A percentile compares a stretch with the other conserved stretches of the same genome.
Conservation (phyloP, 2,797 vertebrate species). For the Salarias fasciatus region DNA sequence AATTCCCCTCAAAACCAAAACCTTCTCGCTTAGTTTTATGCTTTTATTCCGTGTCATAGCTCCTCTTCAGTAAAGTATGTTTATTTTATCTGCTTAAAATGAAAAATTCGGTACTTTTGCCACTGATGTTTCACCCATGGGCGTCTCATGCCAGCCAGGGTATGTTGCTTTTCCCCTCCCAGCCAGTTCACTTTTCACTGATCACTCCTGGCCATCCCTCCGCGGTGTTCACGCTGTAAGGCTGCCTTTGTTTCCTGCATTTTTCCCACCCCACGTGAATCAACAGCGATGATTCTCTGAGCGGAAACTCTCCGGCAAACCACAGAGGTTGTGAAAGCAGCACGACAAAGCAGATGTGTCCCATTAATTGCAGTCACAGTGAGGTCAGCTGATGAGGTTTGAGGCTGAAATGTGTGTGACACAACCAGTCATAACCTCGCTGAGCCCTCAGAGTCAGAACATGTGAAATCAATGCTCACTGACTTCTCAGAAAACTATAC, state of each 20-base stretch:
- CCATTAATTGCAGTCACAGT: conserved; percentile 54
- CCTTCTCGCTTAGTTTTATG: too few species aligned
- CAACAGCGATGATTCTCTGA: conserved; percentile 24
- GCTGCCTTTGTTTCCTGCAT: conserved; percentile 34
- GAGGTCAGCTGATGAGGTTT: conserved; percentile 64
- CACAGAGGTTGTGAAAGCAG: conserved; percentile 25
- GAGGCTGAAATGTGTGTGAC: conserved; percentile 31
- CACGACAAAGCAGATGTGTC: conserved; percentile 28
- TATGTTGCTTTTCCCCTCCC: not conserved
- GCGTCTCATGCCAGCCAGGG: too few species aligned
- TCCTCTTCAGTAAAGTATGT: too few species aligned
- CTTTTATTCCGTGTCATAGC: too few species aligned
- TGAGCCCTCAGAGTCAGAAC: conserved; percentile 26
- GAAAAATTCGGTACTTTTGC: too few species aligned
- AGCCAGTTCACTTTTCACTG: conserved; percentile 9
- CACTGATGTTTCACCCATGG: too few species aligned
- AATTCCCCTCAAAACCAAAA: too few species aligned
- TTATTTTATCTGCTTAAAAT: too few species aligned
- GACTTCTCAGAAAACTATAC: not conserved
- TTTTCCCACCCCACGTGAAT: conserved; percentile 38
- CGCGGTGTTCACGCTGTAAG: conserved; percentile 13
- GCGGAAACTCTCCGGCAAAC: conserved; percentile 45
- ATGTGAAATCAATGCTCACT: not conserved
- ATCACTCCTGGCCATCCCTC: conserved; percentile 2
- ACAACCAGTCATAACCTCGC: conserved; percentile 14